Evolutionary conservation across 2,113 vertebrate genomes (phyloP).

Genomic region (Plectropomus leopardus): DNA sequence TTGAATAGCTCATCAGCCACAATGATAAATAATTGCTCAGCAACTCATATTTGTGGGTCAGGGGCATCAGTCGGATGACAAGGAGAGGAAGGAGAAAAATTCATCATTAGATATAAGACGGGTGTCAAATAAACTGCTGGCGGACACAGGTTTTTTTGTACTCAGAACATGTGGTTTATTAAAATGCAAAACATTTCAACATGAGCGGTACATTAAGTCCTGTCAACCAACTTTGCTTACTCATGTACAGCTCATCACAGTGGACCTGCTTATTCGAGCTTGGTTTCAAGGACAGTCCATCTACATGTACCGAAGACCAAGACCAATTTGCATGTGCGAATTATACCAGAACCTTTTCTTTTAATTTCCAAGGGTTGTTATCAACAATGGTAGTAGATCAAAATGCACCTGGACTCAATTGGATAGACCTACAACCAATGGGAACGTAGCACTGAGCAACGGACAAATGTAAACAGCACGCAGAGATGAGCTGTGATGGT

Average conservation of each 20-base stretch:
- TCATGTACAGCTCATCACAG: background rate
- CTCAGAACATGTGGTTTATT: background rate
- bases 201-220: background rate
- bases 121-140: background rate
- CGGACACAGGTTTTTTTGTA: background rate
- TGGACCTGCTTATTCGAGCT: background rate
- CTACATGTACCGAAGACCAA: too few species aligned
- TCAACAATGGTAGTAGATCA: too few species aligned
- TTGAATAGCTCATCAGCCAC: conserved; percentile 26
- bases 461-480: too few species aligned
- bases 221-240: background rate
- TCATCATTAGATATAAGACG: background rate
- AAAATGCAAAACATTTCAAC: background rate
- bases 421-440: too few species aligned
- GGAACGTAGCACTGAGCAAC: too few species aligned
- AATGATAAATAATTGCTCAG: conserved; percentile 40
- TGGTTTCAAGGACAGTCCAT: background rate
- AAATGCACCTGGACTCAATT: too few species aligned
- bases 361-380: too few species aligned
- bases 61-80: background rate
- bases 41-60: conserved; percentile 13
- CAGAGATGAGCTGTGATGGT: too few species aligned
- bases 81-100: background rate
- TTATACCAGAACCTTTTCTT: too few species aligned
- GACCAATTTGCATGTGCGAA: too few species aligned